Evolutionary conservation across 2,113 vertebrate species (phyloP).

Genomic region (Trochalopteron elliotii): DNA sequence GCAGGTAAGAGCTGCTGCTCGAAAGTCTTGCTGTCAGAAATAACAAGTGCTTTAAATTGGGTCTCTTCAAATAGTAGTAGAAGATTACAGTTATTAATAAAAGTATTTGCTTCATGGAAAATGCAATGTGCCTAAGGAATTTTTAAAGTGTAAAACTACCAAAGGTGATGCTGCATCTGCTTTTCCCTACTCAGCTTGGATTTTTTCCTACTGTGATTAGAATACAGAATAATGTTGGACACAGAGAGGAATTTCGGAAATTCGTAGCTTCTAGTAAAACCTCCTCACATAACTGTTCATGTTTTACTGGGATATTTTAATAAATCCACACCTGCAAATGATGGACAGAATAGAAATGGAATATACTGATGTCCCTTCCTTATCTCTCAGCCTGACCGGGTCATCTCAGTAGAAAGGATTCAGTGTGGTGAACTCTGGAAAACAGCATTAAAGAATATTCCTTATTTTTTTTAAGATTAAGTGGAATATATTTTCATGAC

Average conservation of each 20-base stretch:
- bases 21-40: slow-evolving; percentile 40
- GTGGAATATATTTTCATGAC: background rate
- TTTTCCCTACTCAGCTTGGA: background rate
- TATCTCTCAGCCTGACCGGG: background rate
- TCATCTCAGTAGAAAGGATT: background rate
- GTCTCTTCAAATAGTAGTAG: slow-evolving; percentile 41
- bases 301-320: background rate
- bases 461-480: background rate
- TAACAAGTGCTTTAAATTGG: slow-evolving; percentile 38
- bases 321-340: background rate
- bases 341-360: background rate
- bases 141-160: background rate
- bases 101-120: slow-evolving; percentile 10
- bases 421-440: background rate
- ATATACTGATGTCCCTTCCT: background rate
- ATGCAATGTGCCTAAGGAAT: background rate
- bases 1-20: background rate
- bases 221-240: background rate
- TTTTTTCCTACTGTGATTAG: background rate
- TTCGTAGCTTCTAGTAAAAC: background rate
- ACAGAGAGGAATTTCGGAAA: background rate
- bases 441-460: background rate
- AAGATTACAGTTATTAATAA: slow-evolving; percentile 50
- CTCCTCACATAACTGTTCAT: background rate
- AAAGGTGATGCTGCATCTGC: background rate